A percentile compares a stretch with the other conserved stretches of the same genome.
These are phyloP conservation scores for Allolobophora icterica DNA, from an alignment of 2,888 invertebrate species.

Conservation along the genomic window DNA sequence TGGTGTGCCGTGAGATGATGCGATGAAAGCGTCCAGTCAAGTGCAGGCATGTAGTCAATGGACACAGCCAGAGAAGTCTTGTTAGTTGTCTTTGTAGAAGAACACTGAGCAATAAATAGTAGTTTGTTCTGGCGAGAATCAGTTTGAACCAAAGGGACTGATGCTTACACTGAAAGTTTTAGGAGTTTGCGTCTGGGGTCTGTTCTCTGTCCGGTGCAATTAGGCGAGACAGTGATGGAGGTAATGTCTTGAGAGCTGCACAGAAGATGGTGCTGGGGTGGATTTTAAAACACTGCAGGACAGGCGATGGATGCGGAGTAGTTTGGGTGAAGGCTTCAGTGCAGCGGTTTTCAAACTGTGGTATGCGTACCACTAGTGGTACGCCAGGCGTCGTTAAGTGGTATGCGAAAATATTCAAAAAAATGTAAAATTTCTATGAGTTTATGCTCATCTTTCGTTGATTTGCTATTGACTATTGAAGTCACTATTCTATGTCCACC, in stretches of 20 bases:
- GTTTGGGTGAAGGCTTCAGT: too few species aligned
- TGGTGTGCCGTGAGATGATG: background rate
- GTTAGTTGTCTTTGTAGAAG: background rate
- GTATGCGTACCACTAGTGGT: too few species aligned
- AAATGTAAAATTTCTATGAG: too few species aligned
- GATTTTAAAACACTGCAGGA: background rate
- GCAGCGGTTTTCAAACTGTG: too few species aligned
- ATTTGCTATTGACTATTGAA: too few species aligned
- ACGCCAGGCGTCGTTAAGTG: too few species aligned
- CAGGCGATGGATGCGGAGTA: background rate
- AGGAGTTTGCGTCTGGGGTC: background rate
- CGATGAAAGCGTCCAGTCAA: background rate
- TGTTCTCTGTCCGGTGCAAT: background rate
- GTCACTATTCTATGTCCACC: too few species aligned
- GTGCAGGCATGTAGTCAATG: background rate
- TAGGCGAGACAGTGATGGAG: background rate
- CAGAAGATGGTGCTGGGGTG: background rate
- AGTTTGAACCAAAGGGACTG: background rate
- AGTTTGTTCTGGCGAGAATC: background rate
- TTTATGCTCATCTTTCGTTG: too few species aligned
- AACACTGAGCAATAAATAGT: conserved; percentile 1
- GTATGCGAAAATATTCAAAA: too few species aligned
- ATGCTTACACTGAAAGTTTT: background rate
- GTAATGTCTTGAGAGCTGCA: background rate
- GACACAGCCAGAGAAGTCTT: background rate